phyloP scores from a whole-genome alignment of 2,797 vertebrate species.

The Rhodeus uyekii region DNA sequence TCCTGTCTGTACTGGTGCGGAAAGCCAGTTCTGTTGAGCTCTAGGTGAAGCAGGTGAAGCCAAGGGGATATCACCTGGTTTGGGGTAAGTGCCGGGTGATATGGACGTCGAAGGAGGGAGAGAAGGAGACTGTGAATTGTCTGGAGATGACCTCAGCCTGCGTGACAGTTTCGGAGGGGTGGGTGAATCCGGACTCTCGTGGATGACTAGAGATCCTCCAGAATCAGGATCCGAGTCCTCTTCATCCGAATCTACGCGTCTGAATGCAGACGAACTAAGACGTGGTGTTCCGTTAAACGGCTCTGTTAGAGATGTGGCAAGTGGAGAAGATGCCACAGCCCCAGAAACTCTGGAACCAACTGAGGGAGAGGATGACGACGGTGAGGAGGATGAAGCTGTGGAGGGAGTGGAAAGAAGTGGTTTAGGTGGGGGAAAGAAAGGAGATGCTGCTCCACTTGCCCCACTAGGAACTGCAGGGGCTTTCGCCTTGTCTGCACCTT shows the following conservation, averaged over 20 bases:
- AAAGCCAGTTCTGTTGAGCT: conserved; percentile 63
- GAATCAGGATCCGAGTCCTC: conserved; percentile 69
- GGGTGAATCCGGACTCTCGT: conserved; percentile 76
- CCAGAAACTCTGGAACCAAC: conserved; percentile 53
- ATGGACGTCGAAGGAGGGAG: conserved; percentile 58
- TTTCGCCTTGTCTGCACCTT: conserved; percentile 71
- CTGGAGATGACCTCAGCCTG: conserved; percentile 69
- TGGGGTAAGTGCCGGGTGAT: conserved; percentile 67
- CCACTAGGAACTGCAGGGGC: conserved; percentile 67
- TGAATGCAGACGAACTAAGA: conserved; percentile 67
- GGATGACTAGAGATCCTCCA: conserved; percentile 76
- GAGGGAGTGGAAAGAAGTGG: conserved; percentile 68
- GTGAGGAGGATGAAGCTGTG: conserved; percentile 67
- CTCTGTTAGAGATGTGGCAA: conserved; percentile 60
- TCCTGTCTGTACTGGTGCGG: conserved; percentile 68
- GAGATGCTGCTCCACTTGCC: conserved; percentile 67
- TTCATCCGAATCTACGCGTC: conserved; percentile 70
- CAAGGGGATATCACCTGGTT: conserved; percentile 75
- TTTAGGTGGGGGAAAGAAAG: conserved; percentile 78
- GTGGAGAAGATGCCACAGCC: conserved; percentile 49
- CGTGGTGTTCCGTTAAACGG: conserved; percentile 76
- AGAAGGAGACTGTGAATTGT: conserved; percentile 68
- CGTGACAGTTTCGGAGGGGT: conserved; percentile 75
- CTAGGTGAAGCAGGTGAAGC: conserved; percentile 64
- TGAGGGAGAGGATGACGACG: conserved; percentile 68